These are phyloP conservation scores for Nymphalis urticae DNA, from an alignment of 2,888 invertebrate genomes.

Conservation along the genomic window DNA sequence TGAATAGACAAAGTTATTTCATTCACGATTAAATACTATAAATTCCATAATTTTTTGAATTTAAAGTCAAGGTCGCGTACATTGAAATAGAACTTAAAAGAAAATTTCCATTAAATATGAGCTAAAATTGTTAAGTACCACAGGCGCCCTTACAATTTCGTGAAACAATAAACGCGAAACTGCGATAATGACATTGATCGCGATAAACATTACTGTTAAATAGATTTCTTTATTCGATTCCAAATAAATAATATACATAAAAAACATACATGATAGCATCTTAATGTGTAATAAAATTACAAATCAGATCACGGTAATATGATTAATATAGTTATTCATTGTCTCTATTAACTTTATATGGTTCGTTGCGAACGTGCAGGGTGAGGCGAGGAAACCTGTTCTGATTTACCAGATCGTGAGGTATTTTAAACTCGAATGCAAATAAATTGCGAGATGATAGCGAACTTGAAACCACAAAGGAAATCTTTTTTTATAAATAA, in stretches of 20 bases:
- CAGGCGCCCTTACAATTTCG: too few species aligned
- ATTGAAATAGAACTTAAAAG: too few species aligned
- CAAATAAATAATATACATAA: background rate
- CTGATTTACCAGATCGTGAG: conserved; percentile 76
- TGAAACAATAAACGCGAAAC: too few species aligned
- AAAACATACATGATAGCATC: background rate
- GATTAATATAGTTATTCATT: conserved; percentile 47
- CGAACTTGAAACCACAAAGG: conserved; percentile 68
- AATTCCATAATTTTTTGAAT: too few species aligned
- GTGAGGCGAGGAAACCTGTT: conserved; percentile 70
- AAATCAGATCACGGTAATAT: conserved; percentile 7
- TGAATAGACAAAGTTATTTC: background rate
- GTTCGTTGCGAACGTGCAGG: conserved; percentile 50
- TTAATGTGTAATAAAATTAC: conserved; percentile 6
- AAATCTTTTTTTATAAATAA: conserved; percentile 31
- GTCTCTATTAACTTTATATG: conserved; percentile 55
- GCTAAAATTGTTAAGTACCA: too few species aligned
- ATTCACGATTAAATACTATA: too few species aligned
- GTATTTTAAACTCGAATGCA: conserved; percentile 75
- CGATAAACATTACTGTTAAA: too few species aligned
- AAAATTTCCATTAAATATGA: too few species aligned
- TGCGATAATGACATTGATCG: too few species aligned
- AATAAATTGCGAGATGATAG: conserved; percentile 71
- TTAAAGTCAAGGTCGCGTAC: too few species aligned
- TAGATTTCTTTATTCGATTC: too few species aligned